Evolutionary conservation across 2,113 vertebrate genomes (phyloP).

Genomic region (Lasiurus borealis): DNA sequence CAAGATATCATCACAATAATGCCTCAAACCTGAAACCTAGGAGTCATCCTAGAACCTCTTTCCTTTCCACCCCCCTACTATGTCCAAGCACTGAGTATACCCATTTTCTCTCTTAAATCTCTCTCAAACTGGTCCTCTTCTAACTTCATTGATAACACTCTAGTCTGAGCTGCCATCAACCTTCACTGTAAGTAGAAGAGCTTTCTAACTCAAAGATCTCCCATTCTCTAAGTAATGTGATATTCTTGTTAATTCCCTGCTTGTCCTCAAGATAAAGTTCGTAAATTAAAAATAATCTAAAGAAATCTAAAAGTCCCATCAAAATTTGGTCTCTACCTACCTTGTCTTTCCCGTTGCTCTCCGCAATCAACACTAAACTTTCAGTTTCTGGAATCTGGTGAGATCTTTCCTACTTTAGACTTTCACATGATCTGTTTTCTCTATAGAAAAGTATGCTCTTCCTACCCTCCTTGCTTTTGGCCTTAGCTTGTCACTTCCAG

Average conservation of each 20-base stretch:
- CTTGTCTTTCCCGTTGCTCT: not conserved
- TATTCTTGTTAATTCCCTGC: not conserved
- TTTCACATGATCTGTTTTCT: not conserved
- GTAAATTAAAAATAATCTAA: conserved; percentile 9
- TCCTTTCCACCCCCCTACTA: not conserved
- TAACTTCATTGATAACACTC: not conserved
- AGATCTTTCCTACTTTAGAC: not conserved
- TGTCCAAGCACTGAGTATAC: not conserved
- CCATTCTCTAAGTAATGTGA: not conserved
- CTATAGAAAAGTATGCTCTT: not conserved
- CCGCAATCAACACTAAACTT: not conserved
- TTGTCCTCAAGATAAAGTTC: conserved; percentile 3
- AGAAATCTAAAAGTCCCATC: not conserved
- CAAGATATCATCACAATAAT: not conserved
- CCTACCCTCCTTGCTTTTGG: not conserved
- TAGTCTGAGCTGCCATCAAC: not conserved
- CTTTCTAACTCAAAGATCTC: conserved; percentile 30
- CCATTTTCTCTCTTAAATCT: not conserved
- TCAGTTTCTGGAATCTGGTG: conserved; percentile 1
- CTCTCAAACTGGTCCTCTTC: conserved; percentile 12
- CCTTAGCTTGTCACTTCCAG: not conserved
- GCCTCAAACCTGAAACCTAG: not conserved
- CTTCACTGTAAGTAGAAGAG: conserved; percentile 1
- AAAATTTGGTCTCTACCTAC: not conserved
- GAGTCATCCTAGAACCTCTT: not conserved